These are phyloP conservation scores for Cataglyphis livida DNA, from an alignment of 2,888 invertebrate genomes.

Conservation along the genomic window DNA sequence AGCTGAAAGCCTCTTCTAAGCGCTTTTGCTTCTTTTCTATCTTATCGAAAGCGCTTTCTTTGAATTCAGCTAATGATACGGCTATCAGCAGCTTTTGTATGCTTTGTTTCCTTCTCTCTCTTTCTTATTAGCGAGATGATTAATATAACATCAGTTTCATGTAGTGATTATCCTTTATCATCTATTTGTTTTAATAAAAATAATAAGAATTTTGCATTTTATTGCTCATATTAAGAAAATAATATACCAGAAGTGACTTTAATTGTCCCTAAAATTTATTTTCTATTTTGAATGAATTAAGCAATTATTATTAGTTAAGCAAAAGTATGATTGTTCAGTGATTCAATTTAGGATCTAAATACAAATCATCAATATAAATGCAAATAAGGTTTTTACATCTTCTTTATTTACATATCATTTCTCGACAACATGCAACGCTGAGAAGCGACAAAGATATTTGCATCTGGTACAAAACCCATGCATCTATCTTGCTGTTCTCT, in stretches of 20 bases:
- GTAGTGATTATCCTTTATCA: not conserved
- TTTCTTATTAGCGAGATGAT: conserved; percentile 2
- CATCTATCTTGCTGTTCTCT: conserved; percentile 21
- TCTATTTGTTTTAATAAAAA: not conserved
- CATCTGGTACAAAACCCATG: conserved; percentile 17
- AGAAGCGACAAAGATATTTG: conserved; percentile 17
- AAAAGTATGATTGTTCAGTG: conserved; percentile 13
- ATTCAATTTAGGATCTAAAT: conserved; percentile 29
- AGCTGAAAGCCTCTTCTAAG: conserved; percentile 32
- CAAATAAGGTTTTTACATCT: conserved; percentile 41
- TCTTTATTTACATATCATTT: conserved; percentile 52
- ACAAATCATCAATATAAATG: conserved; percentile 35
- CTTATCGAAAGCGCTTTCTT: conserved; percentile 38
- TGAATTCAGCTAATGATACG: conserved; percentile 38
- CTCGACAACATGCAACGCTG: conserved; percentile 26
- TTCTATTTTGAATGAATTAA: not conserved
- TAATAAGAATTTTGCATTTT: not conserved
- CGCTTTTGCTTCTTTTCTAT: conserved; percentile 11
- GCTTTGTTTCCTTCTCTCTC: not conserved
- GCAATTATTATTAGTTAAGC: not conserved
- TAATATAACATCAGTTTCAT: conserved; percentile 12
- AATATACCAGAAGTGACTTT: not conserved
- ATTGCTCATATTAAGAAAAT: not conserved
- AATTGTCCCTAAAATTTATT: not conserved
- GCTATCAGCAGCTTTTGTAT: conserved; percentile 5